phyloP scores from a whole-genome alignment of 2,888 invertebrate species.

The Oscheius sp. region DNA sequence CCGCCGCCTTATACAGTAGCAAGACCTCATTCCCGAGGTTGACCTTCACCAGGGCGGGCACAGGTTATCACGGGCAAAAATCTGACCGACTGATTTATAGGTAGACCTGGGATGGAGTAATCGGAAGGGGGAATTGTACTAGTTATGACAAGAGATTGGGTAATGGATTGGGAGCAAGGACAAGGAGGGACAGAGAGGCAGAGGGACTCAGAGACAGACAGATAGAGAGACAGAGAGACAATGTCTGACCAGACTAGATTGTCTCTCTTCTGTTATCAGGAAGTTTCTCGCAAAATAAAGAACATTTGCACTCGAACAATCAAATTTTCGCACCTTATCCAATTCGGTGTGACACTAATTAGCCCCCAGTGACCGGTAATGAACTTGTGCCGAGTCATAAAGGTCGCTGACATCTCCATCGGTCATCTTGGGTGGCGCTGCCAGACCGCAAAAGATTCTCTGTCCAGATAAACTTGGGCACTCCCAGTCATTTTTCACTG shows the following conservation, averaged over 20 bases:
- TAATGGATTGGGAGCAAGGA: no score
- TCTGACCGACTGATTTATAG: slow-evolving; percentile 34
- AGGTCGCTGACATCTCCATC: slow-evolving; percentile 37
- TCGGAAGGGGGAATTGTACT: slow-evolving; percentile 18
- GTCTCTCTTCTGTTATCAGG: no score
- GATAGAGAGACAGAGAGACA: no score
- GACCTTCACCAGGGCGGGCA: neutral
- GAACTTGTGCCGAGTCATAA: slow-evolving; percentile 14
- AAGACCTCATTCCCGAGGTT: slow-evolving; percentile 7
- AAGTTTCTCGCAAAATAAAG: no score
- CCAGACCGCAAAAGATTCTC: slow-evolving; percentile 15
- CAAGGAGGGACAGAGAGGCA: no score
- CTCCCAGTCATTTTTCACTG: slow-evolving; percentile 2
- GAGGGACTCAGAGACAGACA: no score
- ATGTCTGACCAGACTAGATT: no score
- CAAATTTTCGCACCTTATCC: no score
- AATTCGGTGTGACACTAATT: no score
- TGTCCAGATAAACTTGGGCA: neutral
- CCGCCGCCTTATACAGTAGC: no score
- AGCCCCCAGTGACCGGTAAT: slow-evolving; percentile 14
- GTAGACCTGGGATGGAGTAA: slow-evolving; percentile 16
- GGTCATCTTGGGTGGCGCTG: slow-evolving; percentile 11
- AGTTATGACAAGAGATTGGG: neutral
- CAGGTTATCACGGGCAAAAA: slow-evolving; percentile 12
- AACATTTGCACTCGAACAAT: no score